Evolutionary conservation across 2,888 invertebrate species (phyloP).

Genomic region (Oligia latruncula): DNA sequence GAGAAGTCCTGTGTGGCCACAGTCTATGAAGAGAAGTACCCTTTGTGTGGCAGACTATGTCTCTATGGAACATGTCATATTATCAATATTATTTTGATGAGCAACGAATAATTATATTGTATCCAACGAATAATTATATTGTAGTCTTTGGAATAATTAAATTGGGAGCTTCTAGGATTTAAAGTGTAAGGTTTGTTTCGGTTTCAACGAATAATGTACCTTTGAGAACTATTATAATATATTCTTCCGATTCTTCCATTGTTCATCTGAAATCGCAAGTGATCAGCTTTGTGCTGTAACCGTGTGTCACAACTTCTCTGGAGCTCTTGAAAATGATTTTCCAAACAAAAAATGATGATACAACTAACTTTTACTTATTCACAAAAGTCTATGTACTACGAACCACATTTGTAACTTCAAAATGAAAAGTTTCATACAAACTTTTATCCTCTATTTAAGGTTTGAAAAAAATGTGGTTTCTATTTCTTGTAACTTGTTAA

Average conservation of each 20-base stretch:
- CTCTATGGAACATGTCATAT: not conserved
- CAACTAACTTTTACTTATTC: not conserved
- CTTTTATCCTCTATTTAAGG: not conserved
- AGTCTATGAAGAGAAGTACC: no score
- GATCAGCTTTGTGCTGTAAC: not conserved
- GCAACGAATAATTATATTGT: not conserved
- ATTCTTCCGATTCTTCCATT: not conserved
- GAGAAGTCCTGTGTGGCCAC: no score
- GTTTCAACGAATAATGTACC: not conserved
- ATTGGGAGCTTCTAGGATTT: conserved; percentile 4
- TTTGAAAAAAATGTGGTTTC: no score
- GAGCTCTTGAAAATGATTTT: not conserved
- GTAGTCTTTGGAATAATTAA: not conserved
- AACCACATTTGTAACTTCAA: not conserved
- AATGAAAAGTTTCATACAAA: not conserved
- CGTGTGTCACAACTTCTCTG: not conserved
- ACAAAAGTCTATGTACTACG: not conserved
- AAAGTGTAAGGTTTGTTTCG: conserved; percentile 1
- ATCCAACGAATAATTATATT: not conserved
- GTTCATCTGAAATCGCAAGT: not conserved
- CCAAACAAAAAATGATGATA: not conserved
- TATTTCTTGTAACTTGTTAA: no score
- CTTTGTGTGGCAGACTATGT: no score
- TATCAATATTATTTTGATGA: conserved; percentile 2
- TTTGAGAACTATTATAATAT: not conserved